Evolutionary conservation across 2,888 invertebrate species (phyloP).

Genomic region (Chirona hameri): DNA sequence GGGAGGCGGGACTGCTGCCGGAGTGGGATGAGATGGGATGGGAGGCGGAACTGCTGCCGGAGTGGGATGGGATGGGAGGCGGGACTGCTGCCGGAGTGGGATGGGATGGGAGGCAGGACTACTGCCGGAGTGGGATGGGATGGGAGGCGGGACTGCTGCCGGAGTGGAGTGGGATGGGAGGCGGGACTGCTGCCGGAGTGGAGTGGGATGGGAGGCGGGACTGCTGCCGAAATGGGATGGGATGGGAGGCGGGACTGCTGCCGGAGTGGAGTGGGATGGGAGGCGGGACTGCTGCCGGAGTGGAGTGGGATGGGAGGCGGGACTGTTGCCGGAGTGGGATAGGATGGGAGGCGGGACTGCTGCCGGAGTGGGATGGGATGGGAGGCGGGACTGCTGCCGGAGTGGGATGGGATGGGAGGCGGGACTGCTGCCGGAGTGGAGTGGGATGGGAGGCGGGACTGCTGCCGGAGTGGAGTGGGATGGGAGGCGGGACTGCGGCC

Average conservation of each 20-base stretch:
- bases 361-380: neutral
- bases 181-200: neutral
- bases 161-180: neutral
- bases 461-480: neutral
- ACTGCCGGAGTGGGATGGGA: neutral
- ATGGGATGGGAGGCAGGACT: neutral
- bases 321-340: neutral
- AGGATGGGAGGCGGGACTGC: neutral
- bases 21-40: neutral
- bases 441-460: neutral
- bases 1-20: neutral
- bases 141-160: neutral
- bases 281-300: neutral
- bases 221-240: neutral
- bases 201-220: neutral
- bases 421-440: neutral
- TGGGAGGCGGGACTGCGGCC: neutral
- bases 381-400: neutral
- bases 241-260: neutral
- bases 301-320: neutral
- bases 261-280: neutral
- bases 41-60: neutral
- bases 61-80: neutral
- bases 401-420: neutral
- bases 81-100: neutral